Evolutionary conservation across 2,113 vertebrate genomes (phyloP).

Genomic region (Brachypodius melanocephalos): DNA sequence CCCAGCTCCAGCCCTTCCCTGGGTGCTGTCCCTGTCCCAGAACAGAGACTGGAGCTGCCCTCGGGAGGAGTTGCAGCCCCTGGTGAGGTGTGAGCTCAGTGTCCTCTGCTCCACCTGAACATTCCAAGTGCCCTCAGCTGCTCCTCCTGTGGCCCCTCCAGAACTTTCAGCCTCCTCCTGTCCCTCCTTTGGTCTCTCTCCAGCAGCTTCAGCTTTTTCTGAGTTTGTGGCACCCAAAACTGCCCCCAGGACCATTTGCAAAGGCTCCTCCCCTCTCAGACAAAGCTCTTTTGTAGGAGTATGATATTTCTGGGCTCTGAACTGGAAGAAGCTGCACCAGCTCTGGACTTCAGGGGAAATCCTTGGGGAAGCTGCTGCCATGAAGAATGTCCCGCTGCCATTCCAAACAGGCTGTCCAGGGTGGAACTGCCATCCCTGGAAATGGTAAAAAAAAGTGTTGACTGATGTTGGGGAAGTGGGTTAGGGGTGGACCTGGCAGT

Average conservation of each 20-base stretch:
- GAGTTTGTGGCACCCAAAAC: not conserved
- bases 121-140: not conserved
- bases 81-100: not conserved
- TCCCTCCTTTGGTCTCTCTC: not conserved
- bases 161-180: no score
- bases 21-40: not conserved
- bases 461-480: not conserved
- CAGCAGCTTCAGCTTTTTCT: not conserved
- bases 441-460: not conserved
- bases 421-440: not conserved
- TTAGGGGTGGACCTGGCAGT: not conserved
- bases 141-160: not conserved
- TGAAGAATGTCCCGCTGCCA: not conserved
- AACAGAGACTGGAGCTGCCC: not conserved
- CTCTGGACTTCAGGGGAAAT: not conserved
- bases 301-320: not conserved
- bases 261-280: not conserved
- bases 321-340: not conserved
- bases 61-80: not conserved
- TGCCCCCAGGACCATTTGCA: not conserved
- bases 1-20: not conserved
- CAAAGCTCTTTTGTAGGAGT: not conserved
- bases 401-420: not conserved
- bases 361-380: not conserved
- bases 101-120: not conserved